A percentile compares a stretch with the other conserved stretches of the same genome.
phyloP scores from a whole-genome alignment of 2,888 invertebrate species.

The Priapulus caudatus region DNA sequence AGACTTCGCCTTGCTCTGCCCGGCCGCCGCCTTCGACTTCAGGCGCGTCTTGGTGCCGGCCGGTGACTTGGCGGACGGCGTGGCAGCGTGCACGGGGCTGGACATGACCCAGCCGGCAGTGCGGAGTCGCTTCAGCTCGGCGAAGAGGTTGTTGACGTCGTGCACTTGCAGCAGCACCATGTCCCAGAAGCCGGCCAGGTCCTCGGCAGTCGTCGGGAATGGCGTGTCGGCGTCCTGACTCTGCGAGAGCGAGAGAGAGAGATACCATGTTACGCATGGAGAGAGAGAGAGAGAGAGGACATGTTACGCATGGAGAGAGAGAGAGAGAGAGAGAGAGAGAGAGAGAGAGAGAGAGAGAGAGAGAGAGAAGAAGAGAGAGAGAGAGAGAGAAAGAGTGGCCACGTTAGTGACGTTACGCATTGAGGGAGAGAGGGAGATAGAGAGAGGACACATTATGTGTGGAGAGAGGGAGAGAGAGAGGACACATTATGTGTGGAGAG shows the following conservation, averaged over 20 bases:
- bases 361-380: not conserved
- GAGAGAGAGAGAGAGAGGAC: no score
- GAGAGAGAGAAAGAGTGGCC: slow-evolving; percentile 4
- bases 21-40: not conserved
- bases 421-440: no score
- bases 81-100: not conserved
- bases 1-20: not conserved
- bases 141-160: slow-evolving; percentile 66
- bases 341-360: no score
- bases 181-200: slow-evolving; percentile 94
- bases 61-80: not conserved
- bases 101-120: slow-evolving; percentile 34
- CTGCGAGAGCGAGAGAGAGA: slow-evolving; percentile 29
- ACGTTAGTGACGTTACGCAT: not conserved
- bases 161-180: slow-evolving; percentile 85
- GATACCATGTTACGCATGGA: no score
- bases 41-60: not conserved
- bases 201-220: slow-evolving; percentile 75
- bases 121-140: slow-evolving; percentile 38
- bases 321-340: no score
- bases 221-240: slow-evolving; percentile 60
- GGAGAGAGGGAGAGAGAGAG: no score
- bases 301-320: no score
- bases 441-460: no score
- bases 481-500: no score